phyloP scores from a whole-genome alignment of 2,113 vertebrate species.

The Echinops telfairi region DNA sequence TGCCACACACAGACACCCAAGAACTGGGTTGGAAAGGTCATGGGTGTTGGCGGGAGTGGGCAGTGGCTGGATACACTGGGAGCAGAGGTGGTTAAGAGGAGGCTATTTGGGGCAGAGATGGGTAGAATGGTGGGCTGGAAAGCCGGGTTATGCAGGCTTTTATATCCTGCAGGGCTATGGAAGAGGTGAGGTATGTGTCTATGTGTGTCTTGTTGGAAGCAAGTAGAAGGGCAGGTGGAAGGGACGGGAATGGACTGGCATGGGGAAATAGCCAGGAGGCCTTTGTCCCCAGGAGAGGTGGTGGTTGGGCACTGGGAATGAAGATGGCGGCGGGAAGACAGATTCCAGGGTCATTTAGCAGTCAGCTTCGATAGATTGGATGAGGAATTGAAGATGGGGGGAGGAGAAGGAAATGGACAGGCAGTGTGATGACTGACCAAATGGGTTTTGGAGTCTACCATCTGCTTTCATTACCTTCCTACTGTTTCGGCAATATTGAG shows the following conservation, averaged over 20 bases:
- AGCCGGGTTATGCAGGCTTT: not conserved
- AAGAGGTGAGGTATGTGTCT: not conserved
- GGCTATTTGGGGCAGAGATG: not conserved
- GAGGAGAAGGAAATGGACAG: not conserved
- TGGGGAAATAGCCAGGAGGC: not conserved
- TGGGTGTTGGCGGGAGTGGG: not conserved
- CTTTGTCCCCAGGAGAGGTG: not conserved
- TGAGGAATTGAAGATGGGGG: not conserved
- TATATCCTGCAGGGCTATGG: not conserved
- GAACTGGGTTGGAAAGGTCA: not conserved
- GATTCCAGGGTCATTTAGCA: not conserved
- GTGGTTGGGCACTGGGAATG: rapidly evolving
- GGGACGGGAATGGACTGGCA: not conserved
- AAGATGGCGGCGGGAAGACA: not conserved
- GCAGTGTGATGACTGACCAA: not conserved
- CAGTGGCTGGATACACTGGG: not conserved
- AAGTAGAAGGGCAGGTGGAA: not conserved
- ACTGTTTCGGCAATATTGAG: not conserved
- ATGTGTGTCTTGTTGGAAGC: not conserved
- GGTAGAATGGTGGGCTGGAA: not conserved
- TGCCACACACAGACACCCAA: too few relatives aligned
- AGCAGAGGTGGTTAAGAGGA: too few relatives aligned
- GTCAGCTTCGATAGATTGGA: not conserved
- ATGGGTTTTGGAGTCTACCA: not conserved
- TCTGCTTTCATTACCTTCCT: not conserved